Evolutionary conservation across 2,888 invertebrate species (phyloP), one percentile per base, ranked within the genome.

Genomic region (Caenorhabditis plicata): DNA sequence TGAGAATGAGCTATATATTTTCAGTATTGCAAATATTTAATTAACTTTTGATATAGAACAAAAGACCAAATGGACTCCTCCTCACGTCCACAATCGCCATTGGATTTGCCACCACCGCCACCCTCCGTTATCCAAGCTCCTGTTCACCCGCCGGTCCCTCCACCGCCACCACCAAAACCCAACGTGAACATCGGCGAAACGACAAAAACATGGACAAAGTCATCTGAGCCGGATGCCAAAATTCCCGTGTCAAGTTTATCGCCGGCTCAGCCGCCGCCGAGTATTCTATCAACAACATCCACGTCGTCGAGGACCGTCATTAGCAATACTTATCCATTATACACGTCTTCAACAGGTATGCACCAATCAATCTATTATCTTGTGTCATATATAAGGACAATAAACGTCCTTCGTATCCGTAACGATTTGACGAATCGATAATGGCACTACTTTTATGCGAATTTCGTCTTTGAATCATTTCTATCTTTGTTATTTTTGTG

Each of bases 31-130:
- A n/a, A n/a, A n/a, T n/a, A n/a, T n/a, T n/a, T n/a, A 48, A 54
- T 54, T 54, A 48, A 48, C 39, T 49, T 55, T n/a, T n/a, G n/a
- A n/a, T n/a, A 38, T 50, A 57, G 57, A 38, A 58, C 57, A 50
- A 58, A 63, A 51, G 53, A 57, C 63, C 51, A 63, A 42, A 63
- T 52, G 46, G 48, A 44, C 39, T 33, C 17, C 35, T 41, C 51
- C 27, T 33, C 61, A 25, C 63, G 67, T 19, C 61, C 67, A 46
- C 48, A 48, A 40, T 65, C 65, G 15, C 64, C 64, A 51, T 63
- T 62, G 36, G 58, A 54, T 41, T 55, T 65, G 26, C 63, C 64
- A 43, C 65, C 68, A n/a, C 68, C 68, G 31, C 64, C 68, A 17
- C 36, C 63, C 9, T 62, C 65, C 3, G 45, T 60, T 4, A 27